Base-by-base conservation (phyloP, 2,888 invertebrate genomes). In the Apodemia zela region DNA sequence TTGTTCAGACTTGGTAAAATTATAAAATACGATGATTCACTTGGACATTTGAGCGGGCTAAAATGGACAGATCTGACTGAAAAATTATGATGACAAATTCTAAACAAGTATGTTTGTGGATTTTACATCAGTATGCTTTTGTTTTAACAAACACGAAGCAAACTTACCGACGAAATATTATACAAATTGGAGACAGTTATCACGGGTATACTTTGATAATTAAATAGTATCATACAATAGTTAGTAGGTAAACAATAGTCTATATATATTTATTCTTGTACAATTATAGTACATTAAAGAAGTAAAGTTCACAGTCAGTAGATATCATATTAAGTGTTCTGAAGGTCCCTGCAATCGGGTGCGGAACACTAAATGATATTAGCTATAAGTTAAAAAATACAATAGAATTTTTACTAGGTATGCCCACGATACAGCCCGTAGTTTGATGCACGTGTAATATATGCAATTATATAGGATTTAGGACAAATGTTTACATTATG, bases 261-360 rank as follows among this genome's bases (percentile, higher is more conserved):
- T 54, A 54, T 15, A 21, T 54, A 54, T 15, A 21, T 21, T 54
- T 54, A 25, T 42, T 42, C 42, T 42, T 42, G 42, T 42, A 42
- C 42, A 42, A 21, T 18, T 21, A 25, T 54, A 54, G 54, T 54
- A 54, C 54, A 25, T 54, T 5, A 7, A 54, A 54, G 68, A 62
- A 68, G 65, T 61, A 69, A 67, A 69, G 71, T 72, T 72, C 71
- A 71, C 62, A 68, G 65, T 42, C 64, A 69, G 71, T 72, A 72
- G 71, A 71, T 71, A 72, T 72, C 71, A 71, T 72, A 71, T 18
- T 65, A 73, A 71, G 72, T 70, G 69, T 66, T 57, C 63, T 63
- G 67, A 25, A 58, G 59, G 66, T 59, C 69, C 63, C 17, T 38
- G n/a, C 57, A 49, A 61, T 29, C 49, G 62, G 67, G 66, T 61